These are phyloP conservation scores for Clavelina lepadiformis DNA, from an alignment of 23 tunicate species.

Conservation along the genomic window DNA sequence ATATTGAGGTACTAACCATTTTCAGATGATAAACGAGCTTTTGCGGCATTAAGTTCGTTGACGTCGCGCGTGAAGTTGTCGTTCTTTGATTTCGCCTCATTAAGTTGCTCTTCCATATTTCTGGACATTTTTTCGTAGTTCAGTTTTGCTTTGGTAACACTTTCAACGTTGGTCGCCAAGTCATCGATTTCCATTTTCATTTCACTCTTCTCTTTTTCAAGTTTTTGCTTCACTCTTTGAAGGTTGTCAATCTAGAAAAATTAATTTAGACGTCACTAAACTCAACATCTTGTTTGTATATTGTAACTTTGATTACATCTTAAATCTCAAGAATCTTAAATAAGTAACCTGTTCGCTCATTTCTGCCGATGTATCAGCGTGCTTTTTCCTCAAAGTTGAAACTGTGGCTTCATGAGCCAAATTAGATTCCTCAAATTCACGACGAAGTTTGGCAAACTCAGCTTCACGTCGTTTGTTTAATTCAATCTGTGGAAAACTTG, in stretches of 20 bases:
- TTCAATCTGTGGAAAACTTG: constrained; percentile 74
- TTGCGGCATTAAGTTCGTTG: constrained; percentile 50
- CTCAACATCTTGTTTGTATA: no score
- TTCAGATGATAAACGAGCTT: constrained; percentile 50
- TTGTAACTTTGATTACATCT: no score
- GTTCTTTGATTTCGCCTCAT: constrained; percentile 67
- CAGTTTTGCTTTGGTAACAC: constrained; percentile 67
- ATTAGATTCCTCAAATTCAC: constrained; percentile 97
- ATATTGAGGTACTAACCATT: constrained; percentile 24
- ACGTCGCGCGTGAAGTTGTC: constrained; percentile 86
- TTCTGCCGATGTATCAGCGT: constrained; percentile 86
- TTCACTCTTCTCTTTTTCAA: constrained; percentile 98
- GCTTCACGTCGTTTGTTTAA: constrained; percentile 95
- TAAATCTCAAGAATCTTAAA: not conserved
- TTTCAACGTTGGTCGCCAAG: constrained; percentile 73
- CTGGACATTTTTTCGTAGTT: constrained; percentile 92
- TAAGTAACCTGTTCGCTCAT: constrained; percentile 76
- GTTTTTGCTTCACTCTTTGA: constrained; percentile 95
- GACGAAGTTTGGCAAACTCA: constrained; percentile 84
- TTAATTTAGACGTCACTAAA: not conserved
- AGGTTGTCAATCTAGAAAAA: constrained; percentile 82
- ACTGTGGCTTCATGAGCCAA: constrained; percentile 88
- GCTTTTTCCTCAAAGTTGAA: constrained; percentile 83
- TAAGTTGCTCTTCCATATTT: constrained; percentile 64
- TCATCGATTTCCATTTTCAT: constrained; percentile 99